A percentile compares a stretch with the other conserved stretches of the same genome.
Conservation (phyloP, 2,113 vertebrate species). For the Corynorhinus townsendii region DNA sequence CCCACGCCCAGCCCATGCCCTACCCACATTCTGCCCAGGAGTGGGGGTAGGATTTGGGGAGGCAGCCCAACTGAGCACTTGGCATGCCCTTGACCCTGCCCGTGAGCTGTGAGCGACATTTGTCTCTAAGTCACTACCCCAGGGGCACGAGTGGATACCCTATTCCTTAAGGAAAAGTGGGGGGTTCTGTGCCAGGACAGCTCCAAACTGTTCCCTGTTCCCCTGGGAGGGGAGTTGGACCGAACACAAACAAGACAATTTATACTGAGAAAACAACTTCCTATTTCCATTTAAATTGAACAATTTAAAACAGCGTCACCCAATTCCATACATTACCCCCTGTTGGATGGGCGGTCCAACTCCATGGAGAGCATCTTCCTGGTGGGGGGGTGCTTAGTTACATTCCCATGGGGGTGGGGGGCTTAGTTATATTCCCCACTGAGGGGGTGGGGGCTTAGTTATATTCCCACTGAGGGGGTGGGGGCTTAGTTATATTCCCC, state of each 20-base stretch:
- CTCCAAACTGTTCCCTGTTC: constrained; percentile 71
- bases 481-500: no score
- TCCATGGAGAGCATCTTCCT: not conserved
- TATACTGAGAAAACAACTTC: constrained; percentile 80
- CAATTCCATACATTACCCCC: constrained; percentile 81
- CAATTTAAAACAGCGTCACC: constrained; percentile 82
- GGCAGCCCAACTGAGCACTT: not conserved
- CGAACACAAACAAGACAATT: constrained; percentile 77
- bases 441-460: no score
- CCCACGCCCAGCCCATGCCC: no score
- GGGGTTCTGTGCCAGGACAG: constrained; percentile 31
- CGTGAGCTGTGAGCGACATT: not conserved
- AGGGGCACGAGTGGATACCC: not conserved
- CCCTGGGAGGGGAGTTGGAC: constrained; percentile 61
- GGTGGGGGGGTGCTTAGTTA: no score
- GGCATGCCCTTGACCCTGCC: not conserved
- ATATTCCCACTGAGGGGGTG: no score
- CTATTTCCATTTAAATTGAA: constrained; percentile 88
- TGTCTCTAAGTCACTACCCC: not conserved
- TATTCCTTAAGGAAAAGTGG: constrained; percentile 23
- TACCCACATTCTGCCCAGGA: no score
- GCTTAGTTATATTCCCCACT: no score
- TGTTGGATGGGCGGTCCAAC: constrained; percentile 52
- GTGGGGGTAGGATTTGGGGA: no score
- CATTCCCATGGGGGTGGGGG: no score